Base-by-base conservation (phyloP, 2,113 vertebrate genomes). In the Trachemys scripta region DNA sequence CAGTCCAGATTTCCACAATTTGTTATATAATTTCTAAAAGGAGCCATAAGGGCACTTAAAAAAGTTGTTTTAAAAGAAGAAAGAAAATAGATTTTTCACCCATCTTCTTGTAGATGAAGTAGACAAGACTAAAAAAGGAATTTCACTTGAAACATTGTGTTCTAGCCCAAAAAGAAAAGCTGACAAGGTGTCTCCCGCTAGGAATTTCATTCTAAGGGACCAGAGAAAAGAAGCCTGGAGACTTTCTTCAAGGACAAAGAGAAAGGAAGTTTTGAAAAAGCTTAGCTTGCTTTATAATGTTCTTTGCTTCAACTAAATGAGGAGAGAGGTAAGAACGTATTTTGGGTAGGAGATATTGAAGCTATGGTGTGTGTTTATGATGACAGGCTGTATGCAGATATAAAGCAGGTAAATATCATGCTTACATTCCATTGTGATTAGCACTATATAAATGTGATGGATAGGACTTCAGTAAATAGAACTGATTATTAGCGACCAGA, bases 21-120 rank as follows among this genome's bases (percentile, higher is more conserved):
- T 83, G 88, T 94, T 96, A 96, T 92, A 82, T 97, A 97, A 92
- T 84, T 98, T 96, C 91, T 96, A 94, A 98, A 96, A 97, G 90
- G 87, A 97, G 79, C 76, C 92, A 92, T 91, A 90, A 98, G 95
- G 86, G 76, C 80, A 92, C 53, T 96, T 88, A 42, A 88, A 93
- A 79, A 62, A 81, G 19, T 89, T 93, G 87, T 97, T 94, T 90
- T 91, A 91, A 95, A 91, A 93, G 72, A 97, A 96, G 53, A 97
- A 96, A 97, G 90, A 96, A 95, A 96, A 97, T 54, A 92, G 81
- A 45, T 69, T 94, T 94, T 87, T 88, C 76, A 91, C 92, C 42
- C 51, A 49, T 95, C 53, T 96, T 95, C 88, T 83, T 96, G 50
- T 69, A 96, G 92, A 96, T 95, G 54, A 97, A 97, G 78, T 88